Evolutionary conservation across 1,140 invertebrate genomes (phyloP).

Genomic region (Xylocopa sonorina): DNA sequence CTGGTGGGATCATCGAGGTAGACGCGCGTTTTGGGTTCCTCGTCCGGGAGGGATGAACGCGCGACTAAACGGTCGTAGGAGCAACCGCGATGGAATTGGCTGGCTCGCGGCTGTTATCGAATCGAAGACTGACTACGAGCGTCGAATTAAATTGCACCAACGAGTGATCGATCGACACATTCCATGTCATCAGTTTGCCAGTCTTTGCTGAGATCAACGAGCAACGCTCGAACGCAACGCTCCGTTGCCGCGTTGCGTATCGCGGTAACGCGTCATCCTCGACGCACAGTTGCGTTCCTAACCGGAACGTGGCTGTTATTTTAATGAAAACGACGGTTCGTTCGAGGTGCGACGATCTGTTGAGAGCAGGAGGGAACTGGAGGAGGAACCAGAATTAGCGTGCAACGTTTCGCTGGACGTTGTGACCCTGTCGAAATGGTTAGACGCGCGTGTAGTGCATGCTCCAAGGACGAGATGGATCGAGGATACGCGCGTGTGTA

Average conservation of each 20-base stretch:
- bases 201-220: not conserved
- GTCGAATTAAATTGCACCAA: slow-evolving; percentile 34
- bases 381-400: not conserved
- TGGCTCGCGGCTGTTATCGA: not conserved
- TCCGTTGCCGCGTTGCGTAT: no score
- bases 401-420: not conserved
- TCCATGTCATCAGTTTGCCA: slow-evolving; percentile 20
- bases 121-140: slow-evolving; percentile 46
- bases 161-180: slow-evolving; percentile 26
- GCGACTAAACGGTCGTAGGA: not conserved
- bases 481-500: not conserved
- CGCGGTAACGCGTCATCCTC: no score
- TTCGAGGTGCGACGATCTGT: not conserved
- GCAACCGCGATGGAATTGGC: slow-evolving; percentile 4
- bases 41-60: no score
- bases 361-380: not conserved
- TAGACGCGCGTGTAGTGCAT: not conserved
- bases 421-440: not conserved
- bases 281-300: no score
- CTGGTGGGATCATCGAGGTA: not conserved
- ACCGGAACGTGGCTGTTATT: not conserved
- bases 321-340: not conserved
- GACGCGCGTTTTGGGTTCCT: not conserved
- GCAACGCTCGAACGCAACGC: not conserved
- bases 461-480: not conserved